Percentiles rank a stretch among this genome's conserved stretches.
These are phyloP conservation scores for Scomber colias DNA, from an alignment of 2,113 vertebrate genomes.

Conservation along the genomic window DNA sequence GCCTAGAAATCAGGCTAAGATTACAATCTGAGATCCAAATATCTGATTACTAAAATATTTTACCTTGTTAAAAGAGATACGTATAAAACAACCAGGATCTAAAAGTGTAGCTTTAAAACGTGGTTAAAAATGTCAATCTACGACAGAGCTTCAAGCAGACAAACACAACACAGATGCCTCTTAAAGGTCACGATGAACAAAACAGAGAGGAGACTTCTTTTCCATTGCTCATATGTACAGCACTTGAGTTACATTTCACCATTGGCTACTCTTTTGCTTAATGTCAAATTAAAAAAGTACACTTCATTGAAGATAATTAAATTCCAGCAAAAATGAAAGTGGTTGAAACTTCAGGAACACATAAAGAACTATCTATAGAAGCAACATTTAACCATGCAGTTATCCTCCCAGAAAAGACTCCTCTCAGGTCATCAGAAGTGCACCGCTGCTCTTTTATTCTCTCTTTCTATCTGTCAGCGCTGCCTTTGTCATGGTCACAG, in stretches of 20 bases:
- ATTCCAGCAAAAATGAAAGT: not conserved
- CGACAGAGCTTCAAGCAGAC: no score
- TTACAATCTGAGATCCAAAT: no score
- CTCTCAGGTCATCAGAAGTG: constrained; percentile 55
- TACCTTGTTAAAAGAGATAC: no score
- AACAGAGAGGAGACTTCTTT: no score
- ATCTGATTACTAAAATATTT: no score
- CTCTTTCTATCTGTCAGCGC: constrained; percentile 61
- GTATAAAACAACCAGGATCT: no score
- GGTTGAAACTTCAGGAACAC: constrained; percentile 23
- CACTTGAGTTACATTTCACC: not conserved
- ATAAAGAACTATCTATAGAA: not conserved
- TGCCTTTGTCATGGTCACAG: constrained; percentile 63
- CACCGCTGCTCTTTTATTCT: constrained; percentile 66
- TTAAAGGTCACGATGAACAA: no score
- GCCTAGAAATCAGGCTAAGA: no score
- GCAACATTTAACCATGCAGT: constrained; percentile 56
- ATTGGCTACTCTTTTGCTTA: not conserved
- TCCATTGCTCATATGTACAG: not conserved
- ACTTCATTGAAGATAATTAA: not conserved
- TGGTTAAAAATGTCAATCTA: no score
- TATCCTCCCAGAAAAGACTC: constrained; percentile 39
- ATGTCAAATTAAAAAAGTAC: not conserved
- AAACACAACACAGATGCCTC: no score
- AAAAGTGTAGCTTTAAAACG: no score